These are phyloP conservation scores for Halcyon leucocephala DNA, from an alignment of 2,797 vertebrate genomes.

Conservation along the genomic window DNA sequence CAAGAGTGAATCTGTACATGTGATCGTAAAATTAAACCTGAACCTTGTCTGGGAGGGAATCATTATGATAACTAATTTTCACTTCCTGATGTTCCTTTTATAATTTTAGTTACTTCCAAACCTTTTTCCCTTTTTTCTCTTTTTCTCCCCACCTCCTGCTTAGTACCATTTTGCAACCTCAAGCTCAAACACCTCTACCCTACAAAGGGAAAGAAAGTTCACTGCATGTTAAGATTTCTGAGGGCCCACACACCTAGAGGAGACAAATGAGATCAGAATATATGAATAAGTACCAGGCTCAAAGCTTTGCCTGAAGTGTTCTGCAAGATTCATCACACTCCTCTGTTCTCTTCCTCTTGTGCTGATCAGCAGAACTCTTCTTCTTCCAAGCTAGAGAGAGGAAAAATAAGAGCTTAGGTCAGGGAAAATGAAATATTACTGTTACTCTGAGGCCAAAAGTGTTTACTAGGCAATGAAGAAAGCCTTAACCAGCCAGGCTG, in stretches of 20 bases:
- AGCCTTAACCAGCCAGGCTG: neutral
- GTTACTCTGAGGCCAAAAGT: neutral
- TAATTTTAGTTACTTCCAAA: neutral
- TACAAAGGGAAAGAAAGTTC: neutral
- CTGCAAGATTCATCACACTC: neutral
- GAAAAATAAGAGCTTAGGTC: neutral
- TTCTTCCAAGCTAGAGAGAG: neutral
- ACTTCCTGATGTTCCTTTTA: neutral
- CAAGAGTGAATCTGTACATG: neutral
- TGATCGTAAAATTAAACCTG: neutral
- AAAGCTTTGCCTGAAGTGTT: constrained; percentile 30
- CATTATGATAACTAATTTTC: neutral
- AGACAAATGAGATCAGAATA: neutral
- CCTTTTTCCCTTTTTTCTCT: neutral
- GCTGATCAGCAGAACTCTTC: neutral
- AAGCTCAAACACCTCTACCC: neutral
- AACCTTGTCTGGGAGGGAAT: neutral
- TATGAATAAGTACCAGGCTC: neutral
- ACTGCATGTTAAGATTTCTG: neutral
- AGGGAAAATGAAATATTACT: constrained; percentile 7
- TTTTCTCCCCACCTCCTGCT: neutral
- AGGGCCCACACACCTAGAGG: neutral
- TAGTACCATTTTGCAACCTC: neutral
- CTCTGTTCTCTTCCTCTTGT: neutral
- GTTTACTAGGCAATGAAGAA: constrained; percentile 13